Conservation (phyloP, 1,140 invertebrate genomes). For the Onthophagus taurus region DNA sequence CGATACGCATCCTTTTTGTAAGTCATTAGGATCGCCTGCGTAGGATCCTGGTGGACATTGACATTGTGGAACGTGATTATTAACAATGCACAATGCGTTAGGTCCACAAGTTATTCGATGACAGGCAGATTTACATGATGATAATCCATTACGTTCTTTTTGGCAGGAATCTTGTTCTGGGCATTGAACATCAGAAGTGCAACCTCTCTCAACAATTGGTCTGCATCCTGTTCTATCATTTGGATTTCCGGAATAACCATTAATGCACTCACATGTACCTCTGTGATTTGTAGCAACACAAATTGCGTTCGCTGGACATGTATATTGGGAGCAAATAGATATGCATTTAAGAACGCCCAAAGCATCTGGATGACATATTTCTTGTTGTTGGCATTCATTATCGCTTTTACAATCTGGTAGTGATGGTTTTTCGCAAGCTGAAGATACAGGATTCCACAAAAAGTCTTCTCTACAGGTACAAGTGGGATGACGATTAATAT, state of each 20-base stretch:
- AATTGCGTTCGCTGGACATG: constrained; percentile 71
- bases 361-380: constrained; percentile 69
- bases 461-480: constrained; percentile 69
- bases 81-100: constrained; percentile 72
- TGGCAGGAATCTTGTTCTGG: constrained; percentile 68
- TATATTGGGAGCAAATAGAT: constrained; percentile 65
- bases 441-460: constrained; percentile 72
- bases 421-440: constrained; percentile 72
- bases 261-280: constrained; percentile 67
- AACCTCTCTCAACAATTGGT: constrained; percentile 58
- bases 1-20: constrained; percentile 58
- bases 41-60: constrained; percentile 77
- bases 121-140: constrained; percentile 65
- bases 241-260: constrained; percentile 77
- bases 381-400: constrained; percentile 56
- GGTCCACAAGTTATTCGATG: constrained; percentile 68
- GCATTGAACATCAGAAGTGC: constrained; percentile 70
- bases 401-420: constrained; percentile 69
- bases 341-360: constrained; percentile 75
- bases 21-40: constrained; percentile 73
- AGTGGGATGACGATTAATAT: constrained; percentile 52
- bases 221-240: constrained; percentile 80
- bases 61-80: constrained; percentile 80
- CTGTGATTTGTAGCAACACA: constrained; percentile 66
- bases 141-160: constrained; percentile 26